Evolutionary conservation across 2,888 invertebrate species (phyloP).

Genomic region (Pardosa pseudoannulata): DNA sequence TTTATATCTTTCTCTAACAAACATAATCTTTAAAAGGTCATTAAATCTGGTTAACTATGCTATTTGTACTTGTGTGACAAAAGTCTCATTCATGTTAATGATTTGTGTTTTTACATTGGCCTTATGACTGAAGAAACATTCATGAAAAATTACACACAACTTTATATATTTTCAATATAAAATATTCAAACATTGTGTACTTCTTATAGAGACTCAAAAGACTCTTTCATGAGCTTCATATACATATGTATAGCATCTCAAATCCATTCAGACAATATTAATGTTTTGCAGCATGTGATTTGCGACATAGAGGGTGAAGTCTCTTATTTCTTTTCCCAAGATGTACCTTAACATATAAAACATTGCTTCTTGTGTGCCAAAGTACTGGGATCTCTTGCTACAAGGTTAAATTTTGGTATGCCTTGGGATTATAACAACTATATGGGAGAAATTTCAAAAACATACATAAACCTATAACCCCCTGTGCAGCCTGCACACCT

Average conservation of each 20-base stretch:
- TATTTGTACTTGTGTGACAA: slow-evolving; percentile 10
- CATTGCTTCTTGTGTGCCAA: not conserved
- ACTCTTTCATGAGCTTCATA: not conserved
- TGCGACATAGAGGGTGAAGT: no score
- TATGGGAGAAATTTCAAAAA: no score
- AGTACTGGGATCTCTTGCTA: no score
- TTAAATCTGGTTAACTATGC: slow-evolving; percentile 6
- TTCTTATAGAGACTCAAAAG: slow-evolving; percentile 6
- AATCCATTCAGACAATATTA: not conserved
- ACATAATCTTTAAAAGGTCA: not conserved
- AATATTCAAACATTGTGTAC: not conserved
- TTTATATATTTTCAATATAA: not conserved
- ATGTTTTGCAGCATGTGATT: not conserved
- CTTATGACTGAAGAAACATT: slow-evolving; percentile 11
- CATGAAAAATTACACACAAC: not conserved
- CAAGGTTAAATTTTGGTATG: no score
- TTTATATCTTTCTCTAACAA: not conserved
- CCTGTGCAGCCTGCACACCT: no score
- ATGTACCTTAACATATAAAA: not conserved
- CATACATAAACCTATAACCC: no score
- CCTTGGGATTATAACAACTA: no score
- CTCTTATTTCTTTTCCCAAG: no score
- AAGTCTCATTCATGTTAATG: slow-evolving; percentile 13
- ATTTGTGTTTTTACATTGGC: slow-evolving; percentile 4
- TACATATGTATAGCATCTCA: not conserved